Base-by-base conservation (phyloP, 2,888 invertebrate species). In the Epinotia nisella region DNA sequence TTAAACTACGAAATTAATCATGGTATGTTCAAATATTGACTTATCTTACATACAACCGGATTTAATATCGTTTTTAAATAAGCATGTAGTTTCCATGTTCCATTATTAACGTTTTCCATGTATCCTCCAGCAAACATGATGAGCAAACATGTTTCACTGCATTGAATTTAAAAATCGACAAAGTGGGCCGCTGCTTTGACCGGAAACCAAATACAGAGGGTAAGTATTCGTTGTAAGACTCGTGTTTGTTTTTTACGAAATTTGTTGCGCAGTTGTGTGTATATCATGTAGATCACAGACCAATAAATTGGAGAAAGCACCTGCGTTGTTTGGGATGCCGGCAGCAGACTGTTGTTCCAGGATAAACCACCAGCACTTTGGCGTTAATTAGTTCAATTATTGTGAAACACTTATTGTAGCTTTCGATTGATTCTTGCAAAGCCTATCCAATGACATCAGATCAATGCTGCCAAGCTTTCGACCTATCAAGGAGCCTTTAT, bases 81-180 rank as follows among this genome's bases (percentile, higher is more conserved):
- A 11, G 24, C 17, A 13, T 41, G 11, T 41, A 24, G 39, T 56
- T 66, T 24, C 39, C 17, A 10, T 21, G 21, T 56, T n/a, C 21
- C 55, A n/a, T 41, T 56, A 56, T 56, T 55, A 19, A 24, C 15
- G 56, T 66, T 39, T 66, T 21, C 55, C 21, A 41, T 41, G 66
- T 24, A 55, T 41, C 39, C 56, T 66, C 1, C 21, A 24, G 41
- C 41, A 66, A 66, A 56, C 41, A 66, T n/a, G 21, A 7, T 21
- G 41, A 56, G n/a, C 41, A 66, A 66, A 66, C 66, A 56, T 56
- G 55, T 55, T 65, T 53, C 35, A 17, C 53, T 56, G 66, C n/a
- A 39, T 21, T 41, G 24, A 56, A 55, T 39, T 21, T 41, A 66
- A 56, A 66, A 41, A 24, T 15, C 21, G 2, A 41, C 53, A 21